Evolutionary conservation across 2,797 vertebrate species (phyloP).

Genomic region (Pagetopsis macropterus): DNA sequence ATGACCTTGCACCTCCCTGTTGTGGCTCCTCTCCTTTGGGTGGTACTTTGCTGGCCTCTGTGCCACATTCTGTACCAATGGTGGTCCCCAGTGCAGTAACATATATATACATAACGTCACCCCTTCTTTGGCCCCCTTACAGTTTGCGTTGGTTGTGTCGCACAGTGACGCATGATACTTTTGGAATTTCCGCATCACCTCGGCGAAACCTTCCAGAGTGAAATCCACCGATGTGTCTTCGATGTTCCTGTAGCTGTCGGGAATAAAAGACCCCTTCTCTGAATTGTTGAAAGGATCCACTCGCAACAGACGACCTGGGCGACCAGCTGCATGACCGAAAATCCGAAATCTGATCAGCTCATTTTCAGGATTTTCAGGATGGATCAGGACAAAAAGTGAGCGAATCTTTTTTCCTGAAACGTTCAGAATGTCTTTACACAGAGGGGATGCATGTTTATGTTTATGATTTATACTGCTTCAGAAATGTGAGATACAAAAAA

Average conservation of each 20-base stretch:
- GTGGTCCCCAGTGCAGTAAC: constrained; percentile 88
- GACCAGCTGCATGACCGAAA: constrained; percentile 83
- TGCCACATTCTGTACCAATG: constrained; percentile 65
- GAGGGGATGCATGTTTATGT: no score
- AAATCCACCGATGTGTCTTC: constrained; percentile 66
- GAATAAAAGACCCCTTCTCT: constrained; percentile 87
- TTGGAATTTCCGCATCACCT: constrained; percentile 81
- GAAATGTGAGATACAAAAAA: neutral
- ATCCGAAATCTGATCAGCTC: no score
- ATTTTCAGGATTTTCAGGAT: no score
- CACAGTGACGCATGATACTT: constrained; percentile 89
- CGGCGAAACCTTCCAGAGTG: constrained; percentile 78
- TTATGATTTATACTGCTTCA: neutral
- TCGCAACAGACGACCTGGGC: constrained; percentile 67
- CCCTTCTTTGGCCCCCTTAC: constrained; percentile 43
- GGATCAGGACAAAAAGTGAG: no score
- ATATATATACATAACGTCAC: constrained; percentile 83
- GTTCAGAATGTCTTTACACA: no score
- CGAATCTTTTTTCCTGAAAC: no score
- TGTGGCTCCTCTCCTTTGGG: neutral
- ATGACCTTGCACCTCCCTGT: constrained; percentile 7
- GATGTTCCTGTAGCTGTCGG: constrained; percentile 83
- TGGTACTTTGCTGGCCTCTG: constrained; percentile 42
- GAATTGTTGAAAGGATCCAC: constrained; percentile 83
- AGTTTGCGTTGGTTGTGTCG: constrained; percentile 75